Conservation (phyloP, 2,797 vertebrate genomes). For the Typhlichthys subterraneus region DNA sequence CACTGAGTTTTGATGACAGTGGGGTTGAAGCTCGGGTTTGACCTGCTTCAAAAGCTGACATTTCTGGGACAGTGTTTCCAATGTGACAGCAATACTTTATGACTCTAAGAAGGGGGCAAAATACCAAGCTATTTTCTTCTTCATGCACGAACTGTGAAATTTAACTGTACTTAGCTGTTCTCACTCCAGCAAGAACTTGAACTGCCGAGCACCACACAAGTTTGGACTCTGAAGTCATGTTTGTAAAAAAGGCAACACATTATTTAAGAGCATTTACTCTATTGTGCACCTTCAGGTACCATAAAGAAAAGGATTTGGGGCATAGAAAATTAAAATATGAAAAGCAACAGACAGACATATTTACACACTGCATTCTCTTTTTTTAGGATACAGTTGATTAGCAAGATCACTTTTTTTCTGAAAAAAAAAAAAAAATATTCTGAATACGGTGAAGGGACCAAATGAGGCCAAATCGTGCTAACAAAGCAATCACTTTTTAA, state of each 20-base stretch:
- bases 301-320: background rate
- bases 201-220: slow-evolving; percentile 23
- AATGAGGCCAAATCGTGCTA: background rate
- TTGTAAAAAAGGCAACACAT: background rate
- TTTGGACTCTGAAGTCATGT: slow-evolving; percentile 11
- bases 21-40: slow-evolving; percentile 36
- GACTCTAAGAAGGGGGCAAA: slow-evolving; percentile 41
- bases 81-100: slow-evolving; percentile 55
- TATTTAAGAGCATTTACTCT: slow-evolving; percentile 8
- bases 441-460: background rate
- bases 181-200: slow-evolving; percentile 30
- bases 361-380: background rate
- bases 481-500: background rate
- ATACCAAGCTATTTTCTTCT: slow-evolving; percentile 47
- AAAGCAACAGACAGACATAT: too few relatives aligned
- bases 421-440: background rate
- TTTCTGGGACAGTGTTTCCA: slow-evolving; percentile 54
- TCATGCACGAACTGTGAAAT: slow-evolving; percentile 42
- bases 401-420: background rate
- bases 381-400: background rate
- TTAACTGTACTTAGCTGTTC: slow-evolving; percentile 33
- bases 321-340: background rate
- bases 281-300: background rate
- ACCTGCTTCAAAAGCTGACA: slow-evolving; percentile 52
- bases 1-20: slow-evolving; percentile 34